These are phyloP conservation scores for Molossus molossus DNA, from an alignment of 2,797 vertebrate genomes.

Conservation along the genomic window DNA sequence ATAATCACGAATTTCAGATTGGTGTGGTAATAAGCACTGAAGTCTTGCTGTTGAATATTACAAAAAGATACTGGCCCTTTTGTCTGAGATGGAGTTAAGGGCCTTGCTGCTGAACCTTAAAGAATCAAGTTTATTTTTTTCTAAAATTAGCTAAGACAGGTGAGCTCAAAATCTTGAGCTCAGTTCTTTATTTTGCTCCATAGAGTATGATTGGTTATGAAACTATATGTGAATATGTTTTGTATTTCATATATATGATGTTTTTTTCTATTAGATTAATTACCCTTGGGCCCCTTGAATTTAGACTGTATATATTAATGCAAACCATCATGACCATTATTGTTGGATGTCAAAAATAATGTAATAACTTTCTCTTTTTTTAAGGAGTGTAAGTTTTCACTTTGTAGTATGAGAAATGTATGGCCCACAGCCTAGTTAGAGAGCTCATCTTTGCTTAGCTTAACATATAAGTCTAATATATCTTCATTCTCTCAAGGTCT, in stretches of 20 bases:
- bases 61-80: background rate
- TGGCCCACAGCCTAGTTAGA: background rate
- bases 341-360: background rate
- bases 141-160: background rate
- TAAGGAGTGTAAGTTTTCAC: background rate
- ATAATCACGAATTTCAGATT: conserved; percentile 32
- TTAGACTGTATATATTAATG: conserved; percentile 51
- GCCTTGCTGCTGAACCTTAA: background rate
- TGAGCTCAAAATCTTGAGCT: conserved; percentile 8
- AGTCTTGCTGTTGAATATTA: conserved; percentile 24
- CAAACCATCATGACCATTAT: background rate
- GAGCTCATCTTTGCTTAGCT: background rate
- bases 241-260: background rate
- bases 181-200: conserved; percentile 3
- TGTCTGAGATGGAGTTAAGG: background rate
- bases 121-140: conserved; percentile 52
- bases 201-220: background rate
- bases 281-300: background rate
- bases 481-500: conserved; percentile 1
- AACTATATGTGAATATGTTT: background rate
- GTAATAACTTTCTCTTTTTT: background rate
- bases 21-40: background rate
- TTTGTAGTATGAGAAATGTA: background rate
- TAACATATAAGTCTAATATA: background rate
- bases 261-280: conserved; percentile 26